Evolutionary conservation across 2,797 vertebrate species (phyloP).

Genomic region (Remorina albescens): DNA sequence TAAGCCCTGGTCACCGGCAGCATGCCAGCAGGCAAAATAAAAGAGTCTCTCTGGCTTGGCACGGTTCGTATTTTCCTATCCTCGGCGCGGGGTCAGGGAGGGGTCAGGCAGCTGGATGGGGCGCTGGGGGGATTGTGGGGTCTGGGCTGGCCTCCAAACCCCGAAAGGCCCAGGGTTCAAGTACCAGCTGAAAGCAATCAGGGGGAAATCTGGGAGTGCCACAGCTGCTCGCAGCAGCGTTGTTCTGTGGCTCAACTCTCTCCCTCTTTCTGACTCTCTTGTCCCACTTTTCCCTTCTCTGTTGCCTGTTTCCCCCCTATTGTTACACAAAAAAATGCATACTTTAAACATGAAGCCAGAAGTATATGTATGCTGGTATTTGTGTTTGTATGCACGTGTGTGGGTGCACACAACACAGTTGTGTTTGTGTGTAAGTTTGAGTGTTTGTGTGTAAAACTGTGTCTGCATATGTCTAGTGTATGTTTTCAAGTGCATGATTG

Average conservation of each 20-base stretch:
- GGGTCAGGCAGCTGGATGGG: constrained; percentile 99
- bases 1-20: constrained; percentile 99
- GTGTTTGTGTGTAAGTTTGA: constrained; percentile 52
- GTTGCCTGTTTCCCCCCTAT: constrained; percentile 41
- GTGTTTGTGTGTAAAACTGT: constrained; percentile 47
- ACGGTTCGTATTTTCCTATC: constrained; percentile 99
- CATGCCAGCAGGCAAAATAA: constrained; percentile 99
- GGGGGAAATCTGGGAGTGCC: constrained; percentile 95
- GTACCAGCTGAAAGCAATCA: constrained; percentile 99
- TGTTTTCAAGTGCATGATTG: too few species aligned
- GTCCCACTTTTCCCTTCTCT: constrained; percentile 71
- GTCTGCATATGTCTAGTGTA: too few species aligned
- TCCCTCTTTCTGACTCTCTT: constrained; percentile 69
- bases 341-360: constrained; percentile 84
- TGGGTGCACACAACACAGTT: constrained; percentile 30
- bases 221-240: constrained; percentile 94
- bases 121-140: constrained; percentile 99
- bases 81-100: constrained; percentile 98
- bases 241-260: constrained; percentile 84
- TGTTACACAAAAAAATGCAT: constrained; percentile 69
- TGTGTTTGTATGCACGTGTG: constrained; percentile 45
- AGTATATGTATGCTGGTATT: constrained; percentile 59
- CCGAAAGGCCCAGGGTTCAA: constrained; percentile 99
- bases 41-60: constrained; percentile 99
- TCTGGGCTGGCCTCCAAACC: constrained; percentile 99